These are phyloP conservation scores for Orientallactaga bullata DNA, from an alignment of 2,113 vertebrate species.

Conservation along the genomic window DNA sequence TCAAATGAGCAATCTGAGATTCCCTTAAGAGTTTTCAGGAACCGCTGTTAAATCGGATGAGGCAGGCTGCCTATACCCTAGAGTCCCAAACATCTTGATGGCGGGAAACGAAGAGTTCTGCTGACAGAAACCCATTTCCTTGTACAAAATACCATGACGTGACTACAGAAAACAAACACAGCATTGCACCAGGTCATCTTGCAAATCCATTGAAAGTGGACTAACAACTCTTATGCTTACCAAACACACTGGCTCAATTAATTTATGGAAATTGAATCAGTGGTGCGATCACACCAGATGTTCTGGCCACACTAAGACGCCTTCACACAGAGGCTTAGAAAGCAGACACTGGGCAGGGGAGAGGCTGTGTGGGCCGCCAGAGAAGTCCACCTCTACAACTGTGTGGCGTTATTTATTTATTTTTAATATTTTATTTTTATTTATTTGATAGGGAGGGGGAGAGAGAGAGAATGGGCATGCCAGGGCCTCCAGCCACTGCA, in stretches of 20 bases:
- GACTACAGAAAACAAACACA: rapidly evolving
- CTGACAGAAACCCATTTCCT: neutral
- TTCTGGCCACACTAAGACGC: rapidly evolving
- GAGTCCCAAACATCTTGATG: neutral
- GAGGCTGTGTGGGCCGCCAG: neutral
- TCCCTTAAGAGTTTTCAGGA: neutral
- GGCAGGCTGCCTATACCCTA: neutral
- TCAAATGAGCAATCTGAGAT: neutral
- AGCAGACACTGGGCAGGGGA: neutral
- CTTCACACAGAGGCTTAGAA: rapidly evolving
- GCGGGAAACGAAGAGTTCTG: neutral
- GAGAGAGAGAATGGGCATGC: too few species aligned
- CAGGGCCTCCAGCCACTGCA: too few species aligned
- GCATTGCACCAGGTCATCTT: neutral
- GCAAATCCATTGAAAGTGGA: conserved; percentile 1
- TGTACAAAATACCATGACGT: neutral
- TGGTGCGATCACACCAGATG: neutral
- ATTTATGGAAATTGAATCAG: neutral
- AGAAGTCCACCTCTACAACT: neutral
- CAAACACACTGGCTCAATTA: conserved; percentile 7
- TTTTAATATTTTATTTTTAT: too few species aligned
- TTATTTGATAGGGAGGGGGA: too few species aligned
- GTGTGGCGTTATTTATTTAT: neutral
- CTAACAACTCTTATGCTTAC: neutral
- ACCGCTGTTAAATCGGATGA: neutral